Base-by-base conservation (phyloP, 2,113 vertebrate genomes). In the Sakesphorus luctuosus region DNA sequence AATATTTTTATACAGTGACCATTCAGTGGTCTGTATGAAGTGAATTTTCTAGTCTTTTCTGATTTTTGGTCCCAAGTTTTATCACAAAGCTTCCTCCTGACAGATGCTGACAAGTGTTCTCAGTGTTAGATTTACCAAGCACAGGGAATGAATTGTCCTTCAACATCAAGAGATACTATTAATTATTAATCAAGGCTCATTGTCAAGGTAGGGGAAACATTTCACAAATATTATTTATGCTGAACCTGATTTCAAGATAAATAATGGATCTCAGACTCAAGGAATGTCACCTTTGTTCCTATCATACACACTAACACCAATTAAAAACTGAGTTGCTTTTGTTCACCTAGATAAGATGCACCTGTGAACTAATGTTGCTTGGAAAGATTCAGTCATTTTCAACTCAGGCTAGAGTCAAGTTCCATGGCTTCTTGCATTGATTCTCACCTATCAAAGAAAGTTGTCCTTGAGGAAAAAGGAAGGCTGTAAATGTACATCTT, bases 101-200 rank as follows among this genome's bases (percentile, higher is more conserved):
- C 29, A 80, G 50, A 77, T 35, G 29, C 40, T 61, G 71, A 89
- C 58, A 84, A 56, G 53, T 11, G 33, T 80, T 84, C 68, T 59
- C 35, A 25, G 26, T 74, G 35, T 43, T 90, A 61, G 56, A 56
- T 84, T 93, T 66, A 71, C 36, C 59, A 66, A 77, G 43, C 29
- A 67, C n/a, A 28, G 29, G 61, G 68, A 91, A 76, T 46, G 11
- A 84, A 72, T 56, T 49, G 74, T 79, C 78, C 82, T 95, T 91
- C 53, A 69, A 12, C 29, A 74, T 82, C 35, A 50, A 91, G 23
- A 95, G 75, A 80, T 56, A 86, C 11, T 77, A 88, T 87, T 95
- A 95, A 91, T 90, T 74, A 95, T 96, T 95, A 94, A 94, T 83
- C 44, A 21, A 83, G 47, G 29, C 17, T 87, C 35, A 84, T 47